Conservation (phyloP, 1,140 invertebrate genomes). For the Bombus fervidus region DNA sequence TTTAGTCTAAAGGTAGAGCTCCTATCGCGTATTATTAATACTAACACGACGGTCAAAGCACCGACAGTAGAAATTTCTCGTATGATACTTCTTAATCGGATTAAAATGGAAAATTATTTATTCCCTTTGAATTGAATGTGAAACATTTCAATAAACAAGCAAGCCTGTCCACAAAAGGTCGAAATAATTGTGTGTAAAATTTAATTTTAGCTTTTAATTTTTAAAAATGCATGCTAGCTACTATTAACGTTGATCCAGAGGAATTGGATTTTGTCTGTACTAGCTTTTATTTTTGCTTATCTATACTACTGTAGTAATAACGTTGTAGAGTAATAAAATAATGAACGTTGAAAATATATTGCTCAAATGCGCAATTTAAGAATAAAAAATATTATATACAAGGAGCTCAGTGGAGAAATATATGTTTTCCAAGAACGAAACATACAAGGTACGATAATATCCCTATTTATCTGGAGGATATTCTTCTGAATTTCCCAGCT, state of each 20-base stretch:
- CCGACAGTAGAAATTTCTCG: neutral
- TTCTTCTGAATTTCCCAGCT: neutral
- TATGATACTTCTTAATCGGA: neutral
- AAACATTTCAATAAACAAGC: neutral
- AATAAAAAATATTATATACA: too few relatives aligned
- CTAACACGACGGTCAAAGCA: neutral
- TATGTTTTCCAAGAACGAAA: neutral
- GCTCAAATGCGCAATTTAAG: too few relatives aligned
- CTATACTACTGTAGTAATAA: too few relatives aligned
- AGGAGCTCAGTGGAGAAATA: neutral
- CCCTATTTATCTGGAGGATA: neutral
- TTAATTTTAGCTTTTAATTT: too few relatives aligned
- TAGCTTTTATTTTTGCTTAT: too few relatives aligned
- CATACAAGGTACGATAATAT: neutral
- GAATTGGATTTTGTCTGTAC: neutral
- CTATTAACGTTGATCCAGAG: neutral
- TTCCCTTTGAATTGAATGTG: neutral
- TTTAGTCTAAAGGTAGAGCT: slow-evolving; percentile 15
- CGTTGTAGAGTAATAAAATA: too few relatives aligned
- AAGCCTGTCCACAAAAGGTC: neutral
- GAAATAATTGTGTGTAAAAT: neutral
- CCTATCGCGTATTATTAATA: slow-evolving; percentile 32
- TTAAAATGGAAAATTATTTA: slow-evolving; percentile 2
- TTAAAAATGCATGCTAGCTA: too few relatives aligned
- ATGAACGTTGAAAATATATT: too few relatives aligned